phyloP scores from a whole-genome alignment of 1,140 invertebrate species.

The Colletes gigas region DNA sequence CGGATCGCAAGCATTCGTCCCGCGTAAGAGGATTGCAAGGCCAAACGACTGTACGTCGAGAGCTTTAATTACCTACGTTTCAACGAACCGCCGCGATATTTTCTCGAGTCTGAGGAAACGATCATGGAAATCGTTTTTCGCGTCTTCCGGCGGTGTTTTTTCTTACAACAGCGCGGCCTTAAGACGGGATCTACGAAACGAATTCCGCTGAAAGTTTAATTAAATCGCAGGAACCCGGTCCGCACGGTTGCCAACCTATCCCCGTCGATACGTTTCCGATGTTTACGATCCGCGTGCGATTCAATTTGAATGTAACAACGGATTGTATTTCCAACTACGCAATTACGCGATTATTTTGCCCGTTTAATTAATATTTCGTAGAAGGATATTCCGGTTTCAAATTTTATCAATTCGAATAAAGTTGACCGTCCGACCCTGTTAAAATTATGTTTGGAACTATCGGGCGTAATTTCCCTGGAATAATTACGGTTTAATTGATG shows the following conservation, averaged over 20 bases:
- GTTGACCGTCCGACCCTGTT: neutral
- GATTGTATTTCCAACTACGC: neutral
- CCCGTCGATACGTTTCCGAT: neutral
- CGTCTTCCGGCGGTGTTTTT: neutral
- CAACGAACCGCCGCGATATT: neutral
- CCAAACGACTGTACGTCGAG: neutral
- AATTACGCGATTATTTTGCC: neutral
- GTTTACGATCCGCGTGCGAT: neutral
- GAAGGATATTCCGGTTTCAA: neutral
- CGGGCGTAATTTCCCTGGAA: slow-evolving; percentile 34
- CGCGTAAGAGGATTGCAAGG: slow-evolving; percentile 1
- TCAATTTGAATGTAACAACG: neutral
- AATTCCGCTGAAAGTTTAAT: neutral
- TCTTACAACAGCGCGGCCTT: too few species aligned
- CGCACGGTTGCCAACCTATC: neutral
- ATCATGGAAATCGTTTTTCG: neutral
- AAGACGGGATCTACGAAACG: neutral
- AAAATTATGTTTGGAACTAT: slow-evolving; percentile 38
- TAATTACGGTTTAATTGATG: slow-evolving; percentile 39
- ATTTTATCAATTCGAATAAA: slow-evolving; percentile 34
- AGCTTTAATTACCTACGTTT: slow-evolving; percentile 14
- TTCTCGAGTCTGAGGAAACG: neutral
- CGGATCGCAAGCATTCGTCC: neutral
- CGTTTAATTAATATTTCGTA: slow-evolving; percentile 30
- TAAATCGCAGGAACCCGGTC: neutral